These are phyloP conservation scores for Pollachius pollachius DNA, from an alignment of 2,113 vertebrate genomes.

Conservation along the genomic window DNA sequence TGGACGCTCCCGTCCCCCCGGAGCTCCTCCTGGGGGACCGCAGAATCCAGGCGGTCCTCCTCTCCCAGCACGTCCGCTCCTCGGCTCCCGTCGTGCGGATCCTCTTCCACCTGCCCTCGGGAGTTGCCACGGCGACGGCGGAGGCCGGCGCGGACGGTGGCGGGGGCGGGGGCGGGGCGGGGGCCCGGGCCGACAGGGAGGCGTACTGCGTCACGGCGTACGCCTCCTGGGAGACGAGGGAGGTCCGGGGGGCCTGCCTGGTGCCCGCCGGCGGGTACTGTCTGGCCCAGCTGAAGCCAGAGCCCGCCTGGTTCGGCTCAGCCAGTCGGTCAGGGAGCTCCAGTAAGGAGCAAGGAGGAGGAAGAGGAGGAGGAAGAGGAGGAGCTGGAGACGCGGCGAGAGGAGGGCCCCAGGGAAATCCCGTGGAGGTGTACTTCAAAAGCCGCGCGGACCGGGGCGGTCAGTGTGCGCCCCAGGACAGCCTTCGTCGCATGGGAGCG, in stretches of 20 bases:
- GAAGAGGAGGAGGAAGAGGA: neutral
- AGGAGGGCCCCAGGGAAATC: conserved; percentile 69
- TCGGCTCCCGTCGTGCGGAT: conserved; percentile 80
- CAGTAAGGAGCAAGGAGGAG: conserved; percentile 62
- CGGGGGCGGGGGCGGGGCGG: conserved; percentile 15
- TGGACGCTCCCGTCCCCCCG: conserved; percentile 75
- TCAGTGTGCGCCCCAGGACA: conserved; percentile 76
- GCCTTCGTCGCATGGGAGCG: conserved; percentile 59
- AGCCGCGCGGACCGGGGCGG: conserved; percentile 69
- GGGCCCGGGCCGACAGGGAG: conserved; percentile 36
- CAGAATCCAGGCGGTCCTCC: conserved; percentile 76
- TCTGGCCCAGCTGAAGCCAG: conserved; percentile 80
- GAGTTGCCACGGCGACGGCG: conserved; percentile 48
- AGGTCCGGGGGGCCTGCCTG: conserved; percentile 80
- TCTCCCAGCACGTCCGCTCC: conserved; percentile 76
- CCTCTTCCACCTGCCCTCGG: conserved; percentile 81
- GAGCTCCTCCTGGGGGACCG: conserved; percentile 78
- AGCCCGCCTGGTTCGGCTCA: conserved; percentile 80
- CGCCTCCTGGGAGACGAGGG: conserved; percentile 82
- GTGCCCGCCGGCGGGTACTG: conserved; percentile 80
- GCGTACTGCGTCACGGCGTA: conserved; percentile 85
- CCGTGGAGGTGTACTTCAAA: conserved; percentile 87
- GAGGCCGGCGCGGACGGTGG: conserved; percentile 29
- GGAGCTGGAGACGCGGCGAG: conserved; percentile 33
- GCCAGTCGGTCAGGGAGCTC: conserved; percentile 64